Evolutionary conservation across 2,797 vertebrate genomes (phyloP), one percentile per base, ranked within the genome.

Genomic region (Propithecus deckenii): DNA sequence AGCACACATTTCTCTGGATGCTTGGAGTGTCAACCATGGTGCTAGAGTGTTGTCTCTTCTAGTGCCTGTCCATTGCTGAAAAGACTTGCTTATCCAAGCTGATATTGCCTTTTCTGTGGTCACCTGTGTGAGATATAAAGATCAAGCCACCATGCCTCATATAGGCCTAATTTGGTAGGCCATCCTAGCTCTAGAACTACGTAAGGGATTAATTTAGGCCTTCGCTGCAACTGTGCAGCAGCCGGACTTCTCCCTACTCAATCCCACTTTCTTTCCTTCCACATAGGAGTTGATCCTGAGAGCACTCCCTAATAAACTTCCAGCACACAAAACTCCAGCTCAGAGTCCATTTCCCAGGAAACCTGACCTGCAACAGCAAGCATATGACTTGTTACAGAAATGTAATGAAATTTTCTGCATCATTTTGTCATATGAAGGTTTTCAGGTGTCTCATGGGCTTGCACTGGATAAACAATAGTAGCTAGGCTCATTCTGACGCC

Each of bases 121-220:
- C 17, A 7, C 14, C 8, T 32, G 7, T 32, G 32, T 4, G 1
- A 18, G 4, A 1, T 13, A 48, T 3, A 86, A 79, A 86, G 22
- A 80, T n/a, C n/a, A 28, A 57, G 5, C 32, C 4, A 17, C 18
- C 0, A 20, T 12, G 13, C 4, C 46, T 57, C 46, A 55, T 5
- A 5, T 15, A 71, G 18, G 4, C 9, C 14, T 13, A 13, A 25
- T 7, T 50, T 69, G 23, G 18, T 41, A 22, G 79, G 2, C 20
- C 14, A 55, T 48, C 7, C 18, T 55, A 3, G 1, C 2, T 87
- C 12, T n/a, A 38, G n/a, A 89, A 35, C 41, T 28, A 22, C 22
- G 7, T 25, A 18, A 17, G 2, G 11, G 2, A 88, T 46, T 0
- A 57, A 2, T 2, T 1, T 0, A 50, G 52, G 8, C 2, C 3